Evolutionary conservation across 1,140 invertebrate species (phyloP).

Genomic region (Drosophila prosaltans): DNA sequence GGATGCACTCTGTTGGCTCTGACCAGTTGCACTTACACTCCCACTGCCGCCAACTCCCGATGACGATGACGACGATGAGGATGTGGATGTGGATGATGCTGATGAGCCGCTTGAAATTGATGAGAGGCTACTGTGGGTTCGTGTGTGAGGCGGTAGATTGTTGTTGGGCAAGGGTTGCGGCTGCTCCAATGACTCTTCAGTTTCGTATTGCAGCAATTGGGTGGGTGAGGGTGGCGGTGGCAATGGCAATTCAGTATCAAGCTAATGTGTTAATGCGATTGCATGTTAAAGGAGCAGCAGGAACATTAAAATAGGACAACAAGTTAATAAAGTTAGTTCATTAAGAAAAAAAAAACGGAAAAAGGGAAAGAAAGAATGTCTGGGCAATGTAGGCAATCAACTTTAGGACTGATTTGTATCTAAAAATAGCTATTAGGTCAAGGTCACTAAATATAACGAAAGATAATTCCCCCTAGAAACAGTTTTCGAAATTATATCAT

Average conservation of each 20-base stretch:
- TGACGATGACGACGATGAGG: conserved; percentile 66
- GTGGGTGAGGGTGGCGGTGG: conserved; percentile 77
- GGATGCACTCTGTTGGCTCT: conserved; percentile 28
- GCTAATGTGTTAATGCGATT: conserved; percentile 68
- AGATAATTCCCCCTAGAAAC: conserved; percentile 20
- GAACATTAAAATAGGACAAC: conserved; percentile 2
- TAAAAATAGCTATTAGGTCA: conserved; percentile 72
- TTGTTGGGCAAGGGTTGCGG: conserved; percentile 17
- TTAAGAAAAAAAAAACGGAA: conserved; percentile 44
- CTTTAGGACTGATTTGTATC: conserved; percentile 40
- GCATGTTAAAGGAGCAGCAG: conserved; percentile 40
- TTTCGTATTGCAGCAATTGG: conserved; percentile 72
- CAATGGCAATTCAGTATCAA: conserved; percentile 65
- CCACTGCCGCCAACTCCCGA: conserved; percentile 62
- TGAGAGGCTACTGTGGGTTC: conserved; percentile 74
- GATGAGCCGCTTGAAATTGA: conserved; percentile 67
- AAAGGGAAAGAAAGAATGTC: conserved; percentile 1
- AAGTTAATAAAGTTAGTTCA: conserved; percentile 74
- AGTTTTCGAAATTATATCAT: neutral
- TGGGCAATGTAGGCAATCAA: neutral
- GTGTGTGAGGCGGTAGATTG: conserved; percentile 52
- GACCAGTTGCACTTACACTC: conserved; percentile 44
- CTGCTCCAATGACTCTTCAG: conserved; percentile 44
- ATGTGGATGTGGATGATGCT: conserved; percentile 37
- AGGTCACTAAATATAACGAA: conserved; percentile 60